A percentile compares a stretch with the other conserved stretches of the same genome.
phyloP scores from a whole-genome alignment of 2,888 invertebrate genomes.

The Drosophila barbarae region DNA sequence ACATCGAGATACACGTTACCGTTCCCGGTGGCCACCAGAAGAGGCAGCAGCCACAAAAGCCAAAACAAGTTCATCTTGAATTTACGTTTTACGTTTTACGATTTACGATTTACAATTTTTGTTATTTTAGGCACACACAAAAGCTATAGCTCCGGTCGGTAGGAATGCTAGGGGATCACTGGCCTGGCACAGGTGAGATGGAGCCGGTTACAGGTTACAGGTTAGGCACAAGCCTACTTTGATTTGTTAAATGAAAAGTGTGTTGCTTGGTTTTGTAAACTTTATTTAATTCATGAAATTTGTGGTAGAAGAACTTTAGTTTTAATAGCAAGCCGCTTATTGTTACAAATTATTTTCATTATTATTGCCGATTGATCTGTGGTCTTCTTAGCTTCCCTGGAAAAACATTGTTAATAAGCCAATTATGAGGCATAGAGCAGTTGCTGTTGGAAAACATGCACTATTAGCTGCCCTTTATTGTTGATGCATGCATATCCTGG shows the following conservation, averaged over 20 bases:
- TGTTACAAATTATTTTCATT: background rate
- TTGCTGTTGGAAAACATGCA: background rate
- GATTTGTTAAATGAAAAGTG: background rate
- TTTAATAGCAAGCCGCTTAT: background rate
- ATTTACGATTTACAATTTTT: no score
- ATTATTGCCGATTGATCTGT: background rate
- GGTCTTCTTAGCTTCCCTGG: no score
- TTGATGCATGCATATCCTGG: background rate
- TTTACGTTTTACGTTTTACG: background rate
- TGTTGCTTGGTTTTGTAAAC: background rate
- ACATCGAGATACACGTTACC: constrained; percentile 69
- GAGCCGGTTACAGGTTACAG: background rate
- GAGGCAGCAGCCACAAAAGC: constrained; percentile 57
- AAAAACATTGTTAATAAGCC: background rate
- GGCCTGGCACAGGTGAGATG: background rate
- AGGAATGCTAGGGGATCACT: background rate
- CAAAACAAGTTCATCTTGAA: constrained; percentile 63
- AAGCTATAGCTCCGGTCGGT: background rate
- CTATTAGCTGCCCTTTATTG: background rate
- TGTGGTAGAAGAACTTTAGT: no score
- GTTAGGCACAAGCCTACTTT: background rate
- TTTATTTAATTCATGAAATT: no score
- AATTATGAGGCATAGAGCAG: background rate
- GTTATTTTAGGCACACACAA: background rate
- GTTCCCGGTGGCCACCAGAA: constrained; percentile 64